Conservation (phyloP, 2,888 invertebrate genomes). For the Chaetoderma sp. region DNA sequence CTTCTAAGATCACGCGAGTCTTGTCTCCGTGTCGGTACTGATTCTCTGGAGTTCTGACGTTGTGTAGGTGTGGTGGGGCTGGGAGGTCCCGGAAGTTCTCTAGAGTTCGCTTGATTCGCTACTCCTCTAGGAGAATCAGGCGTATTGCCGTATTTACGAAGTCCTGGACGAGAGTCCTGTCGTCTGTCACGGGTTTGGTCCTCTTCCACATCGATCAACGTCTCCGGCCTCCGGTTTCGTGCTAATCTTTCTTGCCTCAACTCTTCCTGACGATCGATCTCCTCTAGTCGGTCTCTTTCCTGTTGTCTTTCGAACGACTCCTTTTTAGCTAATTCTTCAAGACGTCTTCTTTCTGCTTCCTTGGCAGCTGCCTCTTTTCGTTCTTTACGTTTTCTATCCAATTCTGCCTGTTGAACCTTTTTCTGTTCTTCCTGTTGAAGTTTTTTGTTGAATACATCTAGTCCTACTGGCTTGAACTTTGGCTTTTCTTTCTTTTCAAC, state of each 20-base stretch:
- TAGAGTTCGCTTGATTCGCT: too few species aligned
- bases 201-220: too few species aligned
- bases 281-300: slow-evolving; percentile 21
- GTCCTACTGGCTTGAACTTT: neutral
- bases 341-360: neutral
- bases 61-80: neutral
- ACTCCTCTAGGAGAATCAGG: too few species aligned
- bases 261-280: slow-evolving; percentile 8
- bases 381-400: too few species aligned
- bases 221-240: slow-evolving; percentile 16
- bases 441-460: neutral
- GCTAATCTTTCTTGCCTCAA: neutral
- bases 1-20: neutral
- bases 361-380: too few species aligned
- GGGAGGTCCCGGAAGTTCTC: too few species aligned
- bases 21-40: neutral
- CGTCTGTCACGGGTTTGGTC: too few species aligned
- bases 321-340: neutral
- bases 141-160: too few species aligned
- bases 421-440: neutral
- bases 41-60: neutral
- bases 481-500: neutral
- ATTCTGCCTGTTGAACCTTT: neutral
- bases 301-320: neutral
- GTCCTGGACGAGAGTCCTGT: too few species aligned